A percentile compares a stretch with the other conserved stretches of the same genome.
Conservation (phyloP, 2,797 vertebrate species). For the Cirrhinus molitorella region DNA sequence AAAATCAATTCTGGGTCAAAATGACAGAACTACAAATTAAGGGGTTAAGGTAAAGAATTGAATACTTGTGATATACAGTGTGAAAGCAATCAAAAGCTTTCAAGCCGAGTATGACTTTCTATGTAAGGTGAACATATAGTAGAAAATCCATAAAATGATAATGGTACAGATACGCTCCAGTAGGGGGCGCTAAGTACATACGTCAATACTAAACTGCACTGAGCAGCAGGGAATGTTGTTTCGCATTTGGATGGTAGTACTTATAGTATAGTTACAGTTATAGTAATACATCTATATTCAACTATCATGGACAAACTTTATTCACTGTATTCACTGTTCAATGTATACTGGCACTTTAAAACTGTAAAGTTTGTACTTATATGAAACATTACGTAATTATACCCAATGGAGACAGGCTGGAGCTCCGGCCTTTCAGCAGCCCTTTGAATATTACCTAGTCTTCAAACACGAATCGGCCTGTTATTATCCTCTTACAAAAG, state of each 20-base stretch:
- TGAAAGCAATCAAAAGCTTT: constrained; percentile 11
- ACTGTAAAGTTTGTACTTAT: constrained; percentile 9
- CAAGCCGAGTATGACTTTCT: neutral
- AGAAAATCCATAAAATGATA: neutral
- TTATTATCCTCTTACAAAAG: constrained; percentile 49
- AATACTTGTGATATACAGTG: neutral
- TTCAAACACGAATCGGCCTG: constrained; percentile 48
- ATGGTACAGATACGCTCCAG: neutral
- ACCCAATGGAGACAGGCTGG: neutral
- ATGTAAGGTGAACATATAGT: neutral
- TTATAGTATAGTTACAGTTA: neutral
- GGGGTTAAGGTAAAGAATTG: no score
- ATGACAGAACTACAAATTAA: neutral
- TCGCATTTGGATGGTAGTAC: neutral
- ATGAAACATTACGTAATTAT: neutral
- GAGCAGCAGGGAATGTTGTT: neutral
- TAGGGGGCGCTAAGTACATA: neutral
- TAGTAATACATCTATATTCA: neutral
- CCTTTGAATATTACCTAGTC: neutral
- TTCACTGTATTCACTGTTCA: neutral
- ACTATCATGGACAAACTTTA: neutral
- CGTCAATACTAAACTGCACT: neutral
- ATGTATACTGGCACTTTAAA: neutral
- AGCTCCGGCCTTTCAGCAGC: constrained; percentile 49
- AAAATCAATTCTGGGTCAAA: neutral